phyloP scores from a whole-genome alignment of 2,797 vertebrate genomes.

The Zenarchopterus dispar region DNA sequence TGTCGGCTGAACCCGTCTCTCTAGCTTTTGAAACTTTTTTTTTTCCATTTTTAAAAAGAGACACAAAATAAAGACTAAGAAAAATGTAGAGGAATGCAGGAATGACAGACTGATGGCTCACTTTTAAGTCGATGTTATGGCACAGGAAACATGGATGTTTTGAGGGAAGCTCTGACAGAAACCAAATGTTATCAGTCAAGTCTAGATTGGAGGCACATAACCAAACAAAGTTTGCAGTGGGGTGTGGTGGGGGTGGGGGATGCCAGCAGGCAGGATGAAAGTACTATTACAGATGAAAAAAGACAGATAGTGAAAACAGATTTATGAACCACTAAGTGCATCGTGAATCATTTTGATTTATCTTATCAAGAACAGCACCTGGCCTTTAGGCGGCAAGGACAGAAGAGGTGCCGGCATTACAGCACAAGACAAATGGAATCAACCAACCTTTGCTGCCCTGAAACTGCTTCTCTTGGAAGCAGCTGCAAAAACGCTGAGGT shows the following conservation, averaged over 20 bases:
- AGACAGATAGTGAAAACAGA: slow-evolving; percentile 56
- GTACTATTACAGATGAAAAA: slow-evolving; percentile 65
- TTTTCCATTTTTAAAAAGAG: slow-evolving; percentile 1
- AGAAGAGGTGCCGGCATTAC: slow-evolving; percentile 51
- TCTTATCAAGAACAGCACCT: slow-evolving; percentile 73
- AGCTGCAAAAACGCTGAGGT: slow-evolving; percentile 45
- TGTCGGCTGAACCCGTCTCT: no score
- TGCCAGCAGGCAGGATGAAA: slow-evolving; percentile 53
- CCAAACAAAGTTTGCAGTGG: slow-evolving; percentile 48
- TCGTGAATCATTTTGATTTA: slow-evolving; percentile 68
- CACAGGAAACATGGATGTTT: slow-evolving; percentile 13
- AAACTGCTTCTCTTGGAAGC: slow-evolving; percentile 47
- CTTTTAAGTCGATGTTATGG: slow-evolving; percentile 17
- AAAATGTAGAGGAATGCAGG: not conserved
- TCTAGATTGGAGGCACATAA: slow-evolving; percentile 49
- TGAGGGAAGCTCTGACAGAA: slow-evolving; percentile 17
- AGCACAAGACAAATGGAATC: slow-evolving; percentile 68
- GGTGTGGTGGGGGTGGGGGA: not conserved
- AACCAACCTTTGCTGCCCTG: slow-evolving; percentile 50
- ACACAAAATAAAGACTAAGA: not conserved
- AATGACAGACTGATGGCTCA: slow-evolving; percentile 6
- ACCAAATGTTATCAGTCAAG: slow-evolving; percentile 55
- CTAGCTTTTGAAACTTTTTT: no score
- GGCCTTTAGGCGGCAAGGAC: slow-evolving; percentile 70
- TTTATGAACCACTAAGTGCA: slow-evolving; percentile 57